Conservation (phyloP, 2,113 vertebrate species). For the Mastomys natalensis region DNA sequence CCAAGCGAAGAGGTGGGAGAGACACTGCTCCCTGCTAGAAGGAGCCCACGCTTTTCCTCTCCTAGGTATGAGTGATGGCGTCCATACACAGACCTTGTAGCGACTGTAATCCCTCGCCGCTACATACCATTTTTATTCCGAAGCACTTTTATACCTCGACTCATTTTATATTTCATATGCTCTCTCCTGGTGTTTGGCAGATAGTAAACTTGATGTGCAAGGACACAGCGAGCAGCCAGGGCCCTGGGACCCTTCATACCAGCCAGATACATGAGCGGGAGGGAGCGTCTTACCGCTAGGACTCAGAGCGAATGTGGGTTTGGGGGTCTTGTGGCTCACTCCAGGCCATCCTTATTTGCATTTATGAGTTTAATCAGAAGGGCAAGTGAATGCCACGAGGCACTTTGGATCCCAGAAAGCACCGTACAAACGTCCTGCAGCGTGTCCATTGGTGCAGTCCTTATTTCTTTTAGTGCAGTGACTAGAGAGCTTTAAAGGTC, state of each 20-base stretch:
- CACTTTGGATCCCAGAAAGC: not conserved
- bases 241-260: not conserved
- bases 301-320: not conserved
- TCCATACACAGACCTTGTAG: not conserved
- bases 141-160: not conserved
- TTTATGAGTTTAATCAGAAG: not conserved
- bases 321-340: fast-evolving
- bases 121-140: not conserved
- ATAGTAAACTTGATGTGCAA: not conserved
- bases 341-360: not conserved
- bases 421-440: fast-evolving
- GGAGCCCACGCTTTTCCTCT: fast-evolving
- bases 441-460: fast-evolving
- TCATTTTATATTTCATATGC: constrained; percentile 22
- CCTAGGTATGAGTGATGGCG: not conserved
- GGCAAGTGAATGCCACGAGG: not conserved
- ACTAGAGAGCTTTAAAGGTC: not conserved
- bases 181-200: constrained; percentile 42
- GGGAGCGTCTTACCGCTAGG: not conserved
- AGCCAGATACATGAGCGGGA: not conserved
- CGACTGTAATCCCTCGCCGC: not conserved
- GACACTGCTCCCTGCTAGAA: not conserved
- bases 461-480: fast-evolving
- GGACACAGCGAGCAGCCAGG: not conserved
- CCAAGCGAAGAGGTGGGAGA: fast-evolving